A percentile compares a stretch with the other conserved stretches of the same genome.
Conservation (phyloP, 1,140 invertebrate species). For the Amphibalanus amphitrite region DNA sequence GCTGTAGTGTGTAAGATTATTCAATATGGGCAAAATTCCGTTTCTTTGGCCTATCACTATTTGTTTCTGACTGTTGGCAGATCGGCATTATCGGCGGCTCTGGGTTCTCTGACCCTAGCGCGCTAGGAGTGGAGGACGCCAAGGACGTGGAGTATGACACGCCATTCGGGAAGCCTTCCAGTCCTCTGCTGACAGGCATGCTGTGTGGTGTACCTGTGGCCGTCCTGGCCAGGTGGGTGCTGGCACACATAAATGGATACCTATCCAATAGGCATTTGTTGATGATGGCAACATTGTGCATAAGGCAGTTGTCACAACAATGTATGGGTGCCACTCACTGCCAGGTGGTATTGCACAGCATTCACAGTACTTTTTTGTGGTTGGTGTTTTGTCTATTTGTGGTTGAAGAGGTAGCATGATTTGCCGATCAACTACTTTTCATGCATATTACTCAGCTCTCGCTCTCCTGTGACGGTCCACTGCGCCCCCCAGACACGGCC, state of each 20-base stretch:
- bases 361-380: neutral
- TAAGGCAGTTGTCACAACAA: neutral
- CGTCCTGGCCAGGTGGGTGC: conserved; percentile 47
- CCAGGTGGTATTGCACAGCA: conserved; percentile 4
- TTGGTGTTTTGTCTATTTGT: neutral
- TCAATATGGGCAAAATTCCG: too few species aligned
- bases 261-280: conserved; percentile 8
- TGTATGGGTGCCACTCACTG: conserved; percentile 4
- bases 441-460: neutral
- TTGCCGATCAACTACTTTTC: neutral
- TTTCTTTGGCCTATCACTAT: too few species aligned
- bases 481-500: conserved; percentile 51
- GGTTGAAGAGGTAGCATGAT: neutral
- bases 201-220: conserved; percentile 62
- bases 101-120: conserved; percentile 68
- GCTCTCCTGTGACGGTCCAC: neutral
- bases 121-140: conserved; percentile 55
- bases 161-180: conserved; percentile 71
- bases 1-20: too few species aligned
- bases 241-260: conserved; percentile 5
- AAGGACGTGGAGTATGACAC: conserved; percentile 46
- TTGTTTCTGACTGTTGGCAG: too few species aligned
- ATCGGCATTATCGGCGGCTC: conserved; percentile 92
- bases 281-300: conserved; percentile 1
- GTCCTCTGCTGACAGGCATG: conserved; percentile 53